Conservation (phyloP, 2,797 vertebrate genomes). For the Cynopterus sphinx region DNA sequence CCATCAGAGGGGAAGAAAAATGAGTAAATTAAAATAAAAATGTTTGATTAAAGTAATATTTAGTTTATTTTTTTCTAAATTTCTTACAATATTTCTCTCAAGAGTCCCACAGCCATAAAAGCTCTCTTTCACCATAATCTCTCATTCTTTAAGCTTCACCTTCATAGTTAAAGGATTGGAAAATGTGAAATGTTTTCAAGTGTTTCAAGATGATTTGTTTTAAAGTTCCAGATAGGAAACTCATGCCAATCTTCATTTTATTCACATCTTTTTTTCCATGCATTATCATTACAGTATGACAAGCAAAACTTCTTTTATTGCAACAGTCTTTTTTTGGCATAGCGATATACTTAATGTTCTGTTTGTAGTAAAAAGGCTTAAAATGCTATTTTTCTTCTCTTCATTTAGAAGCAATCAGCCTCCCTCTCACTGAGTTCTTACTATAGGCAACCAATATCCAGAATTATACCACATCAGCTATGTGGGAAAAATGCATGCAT, state of each 20-base stretch:
- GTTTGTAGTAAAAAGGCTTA: slow-evolving; percentile 60
- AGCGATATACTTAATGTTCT: slow-evolving; percentile 57
- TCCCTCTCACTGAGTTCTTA: slow-evolving; percentile 69
- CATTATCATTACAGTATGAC: not conserved
- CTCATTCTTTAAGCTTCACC: not conserved
- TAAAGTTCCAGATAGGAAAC: not conserved
- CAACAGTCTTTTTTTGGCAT: not conserved
- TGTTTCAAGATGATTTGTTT: not conserved
- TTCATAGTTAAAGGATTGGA: not conserved
- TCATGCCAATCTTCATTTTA: not conserved
- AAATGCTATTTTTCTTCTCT: slow-evolving; percentile 56
- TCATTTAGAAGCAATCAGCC: slow-evolving; percentile 69
- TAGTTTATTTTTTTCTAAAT: not conserved
- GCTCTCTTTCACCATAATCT: not conserved
- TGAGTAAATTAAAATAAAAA: not conserved
- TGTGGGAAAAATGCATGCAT: slow-evolving; percentile 59
- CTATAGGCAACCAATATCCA: slow-evolving; percentile 62
- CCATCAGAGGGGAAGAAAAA: not conserved
- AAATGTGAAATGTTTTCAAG: not conserved
- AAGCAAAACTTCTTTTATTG: slow-evolving; percentile 5
- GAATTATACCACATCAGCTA: slow-evolving; percentile 71
- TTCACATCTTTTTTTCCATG: not conserved
- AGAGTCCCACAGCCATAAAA: not conserved
- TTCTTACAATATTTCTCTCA: not conserved
- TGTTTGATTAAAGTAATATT: not conserved